phyloP scores from a whole-genome alignment of 2,797 vertebrate species.

The Spinibarbus caldwelli region DNA sequence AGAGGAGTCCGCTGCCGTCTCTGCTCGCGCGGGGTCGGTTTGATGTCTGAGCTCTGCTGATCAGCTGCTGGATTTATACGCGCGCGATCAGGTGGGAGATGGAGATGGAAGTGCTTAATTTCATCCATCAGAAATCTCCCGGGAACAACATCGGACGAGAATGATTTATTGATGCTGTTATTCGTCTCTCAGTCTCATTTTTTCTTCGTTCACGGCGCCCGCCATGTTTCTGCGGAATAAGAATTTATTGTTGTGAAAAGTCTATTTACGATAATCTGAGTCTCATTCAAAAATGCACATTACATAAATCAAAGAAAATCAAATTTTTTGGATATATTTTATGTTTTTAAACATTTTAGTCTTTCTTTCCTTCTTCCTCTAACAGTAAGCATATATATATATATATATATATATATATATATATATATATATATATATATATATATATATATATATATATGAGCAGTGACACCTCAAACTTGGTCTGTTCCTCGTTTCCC shows the following conservation, averaged over 20 bases:
- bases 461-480: conserved; percentile 2
- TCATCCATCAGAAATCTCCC: conserved; percentile 85
- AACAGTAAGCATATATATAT: not conserved
- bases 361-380: not conserved
- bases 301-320: not conserved
- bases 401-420: too few relatives aligned
- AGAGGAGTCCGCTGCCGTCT: conserved; percentile 55
- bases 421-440: not conserved
- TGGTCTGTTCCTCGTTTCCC: not conserved
- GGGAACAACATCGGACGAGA: conserved; percentile 82
- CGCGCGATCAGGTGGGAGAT: conserved; percentile 76
- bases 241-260: conserved; percentile 67
- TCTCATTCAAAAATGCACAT: conserved; percentile 6
- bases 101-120: conserved; percentile 85
- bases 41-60: conserved; percentile 77
- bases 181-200: conserved; percentile 70
- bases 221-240: conserved; percentile 75
- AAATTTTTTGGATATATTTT: not conserved
- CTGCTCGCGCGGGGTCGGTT: conserved; percentile 68
- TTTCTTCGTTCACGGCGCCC: conserved; percentile 57
- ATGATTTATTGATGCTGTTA: conserved; percentile 85
- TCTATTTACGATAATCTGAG: conserved; percentile 61
- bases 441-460: not conserved
- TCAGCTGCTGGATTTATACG: conserved; percentile 86
- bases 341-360: not conserved